These are phyloP conservation scores for Pteria penguin DNA, from an alignment of 2,888 invertebrate species.

Conservation along the genomic window DNA sequence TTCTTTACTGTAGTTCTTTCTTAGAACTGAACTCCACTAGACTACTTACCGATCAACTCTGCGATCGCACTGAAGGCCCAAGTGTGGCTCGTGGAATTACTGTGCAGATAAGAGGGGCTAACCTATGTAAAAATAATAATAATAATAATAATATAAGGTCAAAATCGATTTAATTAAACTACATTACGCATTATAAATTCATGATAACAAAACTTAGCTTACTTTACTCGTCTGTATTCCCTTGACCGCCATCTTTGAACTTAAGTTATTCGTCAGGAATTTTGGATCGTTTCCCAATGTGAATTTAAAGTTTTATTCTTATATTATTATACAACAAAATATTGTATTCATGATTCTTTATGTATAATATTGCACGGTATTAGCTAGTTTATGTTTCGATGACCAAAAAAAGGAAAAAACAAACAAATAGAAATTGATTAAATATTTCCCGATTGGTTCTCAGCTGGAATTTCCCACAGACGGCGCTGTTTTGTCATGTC, in stretches of 20 bases:
- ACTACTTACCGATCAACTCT: constrained; percentile 76
- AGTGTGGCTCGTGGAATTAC: constrained; percentile 78
- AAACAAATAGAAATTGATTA: neutral
- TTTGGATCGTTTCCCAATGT: too few species aligned
- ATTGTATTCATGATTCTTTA: too few species aligned
- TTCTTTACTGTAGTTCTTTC: too few species aligned
- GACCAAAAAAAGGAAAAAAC: too few species aligned
- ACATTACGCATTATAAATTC: neutral
- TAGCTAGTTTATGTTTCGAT: too few species aligned
- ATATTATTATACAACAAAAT: too few species aligned
- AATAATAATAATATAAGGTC: too few species aligned
- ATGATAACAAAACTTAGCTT: constrained; percentile 3
- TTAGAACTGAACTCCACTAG: too few species aligned
- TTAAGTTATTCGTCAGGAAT: neutral
- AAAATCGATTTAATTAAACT: neutral
- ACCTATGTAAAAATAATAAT: constrained; percentile 55
- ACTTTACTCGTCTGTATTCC: constrained; percentile 34
- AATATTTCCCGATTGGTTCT: neutral
- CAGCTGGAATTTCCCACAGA: constrained; percentile 6
- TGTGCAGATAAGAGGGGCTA: constrained; percentile 75
- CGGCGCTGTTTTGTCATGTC: neutral
- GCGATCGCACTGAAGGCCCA: constrained; percentile 79
- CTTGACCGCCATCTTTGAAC: constrained; percentile 20
- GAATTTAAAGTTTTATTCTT: too few species aligned
- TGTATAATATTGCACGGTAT: too few species aligned